Percentiles rank a stretch among this genome's conserved stretches.
These are phyloP conservation scores for Hippocampus kuda DNA, from an alignment of 2,797 vertebrate species.

Conservation along the genomic window DNA sequence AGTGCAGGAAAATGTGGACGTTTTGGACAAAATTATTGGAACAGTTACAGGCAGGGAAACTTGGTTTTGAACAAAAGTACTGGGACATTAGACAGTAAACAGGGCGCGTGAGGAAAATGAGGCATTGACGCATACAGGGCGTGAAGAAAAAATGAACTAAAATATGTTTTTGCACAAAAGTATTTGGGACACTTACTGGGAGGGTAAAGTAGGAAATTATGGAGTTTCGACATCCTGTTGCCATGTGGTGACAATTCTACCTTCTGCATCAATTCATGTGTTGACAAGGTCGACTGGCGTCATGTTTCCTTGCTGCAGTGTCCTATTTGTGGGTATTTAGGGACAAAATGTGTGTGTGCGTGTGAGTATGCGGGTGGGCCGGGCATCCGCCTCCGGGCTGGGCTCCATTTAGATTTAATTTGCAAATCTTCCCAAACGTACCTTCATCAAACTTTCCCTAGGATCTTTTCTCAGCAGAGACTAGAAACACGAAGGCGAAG, in stretches of 20 bases:
- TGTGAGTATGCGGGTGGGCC: neutral
- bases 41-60: neutral
- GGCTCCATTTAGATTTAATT: constrained; percentile 27
- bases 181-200: neutral
- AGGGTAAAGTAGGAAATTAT: neutral
- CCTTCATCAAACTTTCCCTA: constrained; percentile 14
- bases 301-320: constrained; percentile 5
- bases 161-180: neutral
- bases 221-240: neutral
- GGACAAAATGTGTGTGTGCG: constrained; percentile 4
- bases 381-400: neutral
- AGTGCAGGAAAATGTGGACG: neutral
- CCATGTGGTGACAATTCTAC: neutral
- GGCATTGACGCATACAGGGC: too few relatives aligned
- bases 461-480: constrained; percentile 16
- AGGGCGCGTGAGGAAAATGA: too few relatives aligned
- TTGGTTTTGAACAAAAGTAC: too few relatives aligned
- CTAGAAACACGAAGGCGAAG: constrained; percentile 1
- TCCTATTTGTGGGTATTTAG: constrained; percentile 21
- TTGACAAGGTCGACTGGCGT: neutral
- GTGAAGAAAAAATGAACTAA: neutral
- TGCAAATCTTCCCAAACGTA: constrained; percentile 8
- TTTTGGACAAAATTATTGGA: neutral
- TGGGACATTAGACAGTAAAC: too few relatives aligned
- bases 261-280: neutral